Conservation (phyloP, 2,888 invertebrate species). For the Villa cingulata region DNA sequence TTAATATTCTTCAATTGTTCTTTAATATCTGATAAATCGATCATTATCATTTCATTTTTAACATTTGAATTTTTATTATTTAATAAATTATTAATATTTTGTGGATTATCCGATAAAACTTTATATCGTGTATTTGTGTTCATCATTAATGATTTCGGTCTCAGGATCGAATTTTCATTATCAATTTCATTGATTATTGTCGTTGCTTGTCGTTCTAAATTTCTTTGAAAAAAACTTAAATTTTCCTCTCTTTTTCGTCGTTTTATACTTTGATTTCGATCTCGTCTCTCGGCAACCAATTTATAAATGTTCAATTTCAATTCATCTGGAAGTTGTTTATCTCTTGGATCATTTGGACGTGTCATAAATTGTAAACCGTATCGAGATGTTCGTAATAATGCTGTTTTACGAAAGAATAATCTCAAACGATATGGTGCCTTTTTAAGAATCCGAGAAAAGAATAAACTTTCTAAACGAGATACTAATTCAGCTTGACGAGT, state of each 20-base stretch:
- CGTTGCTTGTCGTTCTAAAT: not conserved
- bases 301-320: conserved; percentile 59
- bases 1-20: conserved; percentile 23
- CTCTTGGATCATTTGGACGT: conserved; percentile 70
- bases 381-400: conserved; percentile 59
- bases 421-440: conserved; percentile 52
- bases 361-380: conserved; percentile 60
- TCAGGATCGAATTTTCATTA: conserved; percentile 5
- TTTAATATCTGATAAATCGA: conserved; percentile 23
- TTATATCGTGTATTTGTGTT: conserved; percentile 5
- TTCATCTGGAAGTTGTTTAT: conserved; percentile 61
- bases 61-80: not conserved
- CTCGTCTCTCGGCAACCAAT: conserved; percentile 55
- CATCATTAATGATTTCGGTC: not conserved
- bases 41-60: not conserved
- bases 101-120: conserved; percentile 9
- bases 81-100: conserved; percentile 1
- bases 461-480: conserved; percentile 66
- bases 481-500: conserved; percentile 71
- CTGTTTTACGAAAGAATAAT: conserved; percentile 53
- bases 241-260: conserved; percentile 35
- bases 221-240: conserved; percentile 29
- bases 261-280: conserved; percentile 42
- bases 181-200: not conserved
- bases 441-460: conserved; percentile 60